These are phyloP conservation scores for Cotesia typhae DNA, from an alignment of 1,140 invertebrate genomes.

Conservation along the genomic window DNA sequence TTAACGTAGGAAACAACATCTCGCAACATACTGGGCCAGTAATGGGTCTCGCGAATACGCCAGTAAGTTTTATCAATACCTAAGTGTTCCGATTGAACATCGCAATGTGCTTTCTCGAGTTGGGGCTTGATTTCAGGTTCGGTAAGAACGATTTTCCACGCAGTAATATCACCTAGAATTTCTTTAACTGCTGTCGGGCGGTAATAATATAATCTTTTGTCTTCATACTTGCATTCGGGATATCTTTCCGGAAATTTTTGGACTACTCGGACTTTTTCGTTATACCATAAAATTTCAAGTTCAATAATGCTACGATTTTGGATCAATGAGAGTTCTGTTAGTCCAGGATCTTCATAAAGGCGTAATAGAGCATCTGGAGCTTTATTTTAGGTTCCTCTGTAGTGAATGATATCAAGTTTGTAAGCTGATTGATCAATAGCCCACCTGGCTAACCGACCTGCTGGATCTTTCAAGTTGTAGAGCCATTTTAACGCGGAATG, in stretches of 20 bases:
- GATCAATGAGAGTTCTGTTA: too few species aligned
- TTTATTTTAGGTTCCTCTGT: not conserved
- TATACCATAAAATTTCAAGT: too few species aligned
- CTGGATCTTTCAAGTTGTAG: not conserved
- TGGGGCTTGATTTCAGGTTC: not conserved
- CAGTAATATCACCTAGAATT: not conserved
- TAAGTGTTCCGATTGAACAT: not conserved
- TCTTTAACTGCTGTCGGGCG: not conserved
- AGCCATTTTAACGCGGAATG: slow-evolving; percentile 6
- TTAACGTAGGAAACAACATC: too few species aligned
- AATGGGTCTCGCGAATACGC: too few species aligned
- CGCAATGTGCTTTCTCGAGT: not conserved
- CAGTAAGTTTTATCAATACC: not conserved
- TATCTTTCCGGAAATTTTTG: too few species aligned
- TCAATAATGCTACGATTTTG: too few species aligned
- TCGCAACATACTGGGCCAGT: too few species aligned
- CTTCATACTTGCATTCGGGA: too few species aligned
- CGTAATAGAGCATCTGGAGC: not conserved
- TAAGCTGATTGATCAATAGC: not conserved
- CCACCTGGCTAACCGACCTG: not conserved
- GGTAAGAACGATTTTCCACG: not conserved
- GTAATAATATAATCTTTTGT: not conserved
- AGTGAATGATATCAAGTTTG: not conserved
- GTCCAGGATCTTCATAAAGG: too few species aligned
- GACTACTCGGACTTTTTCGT: too few species aligned